These are phyloP conservation scores for Erebia aethiops DNA, from an alignment of 2,888 invertebrate genomes.

Conservation along the genomic window DNA sequence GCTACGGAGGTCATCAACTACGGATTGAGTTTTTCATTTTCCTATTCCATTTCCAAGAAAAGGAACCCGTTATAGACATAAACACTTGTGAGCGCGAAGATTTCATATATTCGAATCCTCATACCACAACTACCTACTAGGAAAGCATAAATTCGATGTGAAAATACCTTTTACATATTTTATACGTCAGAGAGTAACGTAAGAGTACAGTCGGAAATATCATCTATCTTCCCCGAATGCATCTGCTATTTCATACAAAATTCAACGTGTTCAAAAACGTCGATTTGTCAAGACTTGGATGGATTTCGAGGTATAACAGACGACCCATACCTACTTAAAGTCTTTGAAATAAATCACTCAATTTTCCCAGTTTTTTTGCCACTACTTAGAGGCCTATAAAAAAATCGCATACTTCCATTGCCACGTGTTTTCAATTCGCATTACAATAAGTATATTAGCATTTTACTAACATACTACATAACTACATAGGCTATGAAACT, in stretches of 20 bases:
- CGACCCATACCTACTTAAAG: no score
- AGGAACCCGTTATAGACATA: slow-evolving; percentile 3
- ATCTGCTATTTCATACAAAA: slow-evolving; percentile 66
- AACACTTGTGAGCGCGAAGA: slow-evolving; percentile 4
- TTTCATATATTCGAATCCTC: slow-evolving; percentile 14
- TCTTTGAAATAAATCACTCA: no score
- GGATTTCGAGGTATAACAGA: neutral
- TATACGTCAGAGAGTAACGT: slow-evolving; percentile 40
- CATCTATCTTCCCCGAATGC: slow-evolving; percentile 47
- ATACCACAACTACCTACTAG: slow-evolving; percentile 20
- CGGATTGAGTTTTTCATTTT: neutral
- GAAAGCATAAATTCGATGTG: slow-evolving; percentile 36
- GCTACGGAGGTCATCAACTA: no score
- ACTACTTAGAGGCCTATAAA: neutral
- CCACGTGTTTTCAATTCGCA: neutral
- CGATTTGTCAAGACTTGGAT: slow-evolving; percentile 38
- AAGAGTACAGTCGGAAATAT: slow-evolving; percentile 46
- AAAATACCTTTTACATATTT: slow-evolving; percentile 49
- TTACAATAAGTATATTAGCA: neutral
- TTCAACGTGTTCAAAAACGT: slow-evolving; percentile 56
- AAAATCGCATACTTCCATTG: neutral
- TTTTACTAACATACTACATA: no score
- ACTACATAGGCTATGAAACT: no score
- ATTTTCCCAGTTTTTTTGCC: neutral
- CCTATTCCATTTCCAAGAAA: slow-evolving; percentile 2